These are phyloP conservation scores for Cephus nigrinus DNA, from an alignment of 2,888 invertebrate genomes.

Conservation along the genomic window DNA sequence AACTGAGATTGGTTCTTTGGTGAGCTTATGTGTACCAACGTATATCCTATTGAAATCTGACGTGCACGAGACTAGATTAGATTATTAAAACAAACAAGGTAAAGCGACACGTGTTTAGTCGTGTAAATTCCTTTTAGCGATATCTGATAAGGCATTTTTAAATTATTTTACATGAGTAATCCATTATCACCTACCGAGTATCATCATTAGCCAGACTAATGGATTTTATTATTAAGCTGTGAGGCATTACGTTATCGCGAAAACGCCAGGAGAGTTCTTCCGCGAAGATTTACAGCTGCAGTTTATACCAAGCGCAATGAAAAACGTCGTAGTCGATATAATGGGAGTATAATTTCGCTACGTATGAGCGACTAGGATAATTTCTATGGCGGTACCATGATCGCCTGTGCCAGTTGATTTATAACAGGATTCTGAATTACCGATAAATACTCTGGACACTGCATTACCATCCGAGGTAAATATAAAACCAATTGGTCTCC, in stretches of 20 bases:
- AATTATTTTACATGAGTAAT: too few relatives aligned
- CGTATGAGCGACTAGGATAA: constrained; percentile 33
- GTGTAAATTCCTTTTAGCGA: neutral
- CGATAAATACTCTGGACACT: constrained; percentile 42
- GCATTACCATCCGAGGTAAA: constrained; percentile 37
- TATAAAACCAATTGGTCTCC: constrained; percentile 6
- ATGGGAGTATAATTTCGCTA: constrained; percentile 27
- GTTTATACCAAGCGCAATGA: neutral
- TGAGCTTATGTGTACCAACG: neutral
- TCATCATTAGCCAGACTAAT: neutral
- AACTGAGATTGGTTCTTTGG: neutral
- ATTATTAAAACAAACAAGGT: neutral
- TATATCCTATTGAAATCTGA: neutral
- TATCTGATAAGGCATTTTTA: too few relatives aligned
- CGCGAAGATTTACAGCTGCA: neutral
- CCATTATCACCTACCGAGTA: neutral
- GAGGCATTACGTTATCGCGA: neutral
- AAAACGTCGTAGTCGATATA: neutral
- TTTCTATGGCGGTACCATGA: constrained; percentile 26
- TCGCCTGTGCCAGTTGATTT: constrained; percentile 36
- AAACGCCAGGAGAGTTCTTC: neutral
- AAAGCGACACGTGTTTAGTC: neutral
- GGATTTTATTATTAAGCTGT: neutral
- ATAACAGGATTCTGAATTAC: constrained; percentile 49
- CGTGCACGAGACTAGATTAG: neutral